phyloP scores from a whole-genome alignment of 2,888 invertebrate species.

The Dorcus parallelipipedus region DNA sequence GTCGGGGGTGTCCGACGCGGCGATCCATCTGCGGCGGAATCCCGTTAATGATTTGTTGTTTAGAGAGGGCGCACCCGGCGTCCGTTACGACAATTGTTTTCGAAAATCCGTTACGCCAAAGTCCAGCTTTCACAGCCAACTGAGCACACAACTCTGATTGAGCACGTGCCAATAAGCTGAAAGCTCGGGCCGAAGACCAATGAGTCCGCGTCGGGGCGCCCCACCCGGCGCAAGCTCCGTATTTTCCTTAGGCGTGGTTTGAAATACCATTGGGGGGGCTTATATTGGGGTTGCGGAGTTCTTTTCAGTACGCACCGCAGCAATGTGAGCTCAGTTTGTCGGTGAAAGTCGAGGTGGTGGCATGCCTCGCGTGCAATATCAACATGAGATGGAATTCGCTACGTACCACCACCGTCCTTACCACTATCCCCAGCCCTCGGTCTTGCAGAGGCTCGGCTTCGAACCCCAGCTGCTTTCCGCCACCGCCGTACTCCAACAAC shows the following conservation, averaged over 20 bases:
- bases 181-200: conserved; percentile 29
- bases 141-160: conserved; percentile 34
- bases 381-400: conserved; percentile 37
- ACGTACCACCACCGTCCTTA: conserved; percentile 29
- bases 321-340: conserved; percentile 21
- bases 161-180: conserved; percentile 34
- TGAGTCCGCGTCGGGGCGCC: conserved; percentile 27
- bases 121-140: conserved; percentile 27
- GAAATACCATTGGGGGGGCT: conserved; percentile 36
- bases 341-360: conserved; percentile 29
- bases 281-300: conserved; percentile 14
- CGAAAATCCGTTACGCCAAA: conserved; percentile 16
- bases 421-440: conserved; percentile 32
- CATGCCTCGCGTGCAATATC: conserved; percentile 46
- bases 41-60: conserved; percentile 11
- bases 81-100: conserved; percentile 2
- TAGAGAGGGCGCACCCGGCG: conserved; percentile 1
- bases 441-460: conserved; percentile 42
- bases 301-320: conserved; percentile 7
- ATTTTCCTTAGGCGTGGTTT: conserved; percentile 36
- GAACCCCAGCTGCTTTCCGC: conserved; percentile 39
- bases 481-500: conserved; percentile 38
- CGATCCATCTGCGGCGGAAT: conserved; percentile 19
- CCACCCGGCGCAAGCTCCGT: conserved; percentile 42
- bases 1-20: conserved; percentile 9